Conservation (phyloP, 2,797 vertebrate species). For the Vipera latastei region DNA sequence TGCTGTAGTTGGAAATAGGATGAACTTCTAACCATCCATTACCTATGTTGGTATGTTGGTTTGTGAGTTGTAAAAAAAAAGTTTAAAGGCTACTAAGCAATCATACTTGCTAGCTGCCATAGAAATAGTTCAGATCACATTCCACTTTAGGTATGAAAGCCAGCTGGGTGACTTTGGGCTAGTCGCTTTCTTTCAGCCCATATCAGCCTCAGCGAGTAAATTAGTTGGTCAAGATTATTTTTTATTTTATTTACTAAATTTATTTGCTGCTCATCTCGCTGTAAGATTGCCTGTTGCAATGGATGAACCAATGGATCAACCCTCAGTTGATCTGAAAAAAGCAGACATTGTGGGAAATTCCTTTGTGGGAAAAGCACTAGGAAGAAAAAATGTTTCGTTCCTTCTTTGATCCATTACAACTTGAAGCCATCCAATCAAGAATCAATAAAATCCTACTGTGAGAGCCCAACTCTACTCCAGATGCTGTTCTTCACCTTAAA, state of each 20-base stretch:
- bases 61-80: not conserved
- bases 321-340: not conserved
- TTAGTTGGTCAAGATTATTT: not conserved
- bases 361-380: not conserved
- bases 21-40: not conserved
- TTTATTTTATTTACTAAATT: not conserved
- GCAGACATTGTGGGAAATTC: not conserved
- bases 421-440: not conserved
- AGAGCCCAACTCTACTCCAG: not conserved
- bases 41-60: not conserved
- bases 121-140: not conserved
- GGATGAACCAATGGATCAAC: not conserved
- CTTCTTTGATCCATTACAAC: not conserved
- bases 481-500: not conserved
- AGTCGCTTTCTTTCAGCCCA: not conserved
- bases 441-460: not conserved
- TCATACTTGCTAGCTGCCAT: not conserved
- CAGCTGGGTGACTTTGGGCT: not conserved
- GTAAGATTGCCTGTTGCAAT: not conserved
- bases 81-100: not conserved
- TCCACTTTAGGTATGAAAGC: not conserved
- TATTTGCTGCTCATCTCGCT: not conserved
- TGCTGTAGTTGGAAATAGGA: not conserved
- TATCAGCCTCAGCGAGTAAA: not conserved
- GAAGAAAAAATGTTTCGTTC: not conserved